Base-by-base conservation (phyloP, 2,797 vertebrate species). In the Glyptemys insculpta region DNA sequence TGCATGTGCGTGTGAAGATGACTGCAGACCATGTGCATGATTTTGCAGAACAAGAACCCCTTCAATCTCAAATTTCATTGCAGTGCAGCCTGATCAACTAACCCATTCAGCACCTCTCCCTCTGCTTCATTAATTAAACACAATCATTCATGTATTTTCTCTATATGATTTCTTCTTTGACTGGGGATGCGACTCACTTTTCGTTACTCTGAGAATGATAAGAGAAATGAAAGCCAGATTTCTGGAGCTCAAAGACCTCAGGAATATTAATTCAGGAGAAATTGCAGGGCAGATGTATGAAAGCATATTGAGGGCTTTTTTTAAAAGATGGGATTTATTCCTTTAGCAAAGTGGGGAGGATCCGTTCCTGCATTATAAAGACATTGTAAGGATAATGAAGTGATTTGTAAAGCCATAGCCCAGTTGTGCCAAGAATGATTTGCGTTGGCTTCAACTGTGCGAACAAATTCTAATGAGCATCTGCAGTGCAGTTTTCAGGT, bases 111-210 rank as follows among this genome's bases (percentile, higher is more conserved):
- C 34, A 29, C 57, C 15, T 0, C 50, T 15, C 83, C 80, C 62
- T n/a, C 7, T 78, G 53, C 87, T 83, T 79, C 25, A 1, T 50
- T 41, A 41, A 76, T 25, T 81, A 49, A 93, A 88, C 72, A 25
- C 87, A 59, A 68, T 65, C 52, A 85, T 49, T 81, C 1, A 12
- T 89, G 93, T 93, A 4, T 89, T 94, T 97, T 72, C 91, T 21
- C 34, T 91, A 27, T 49, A 5, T 37, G 76, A 2, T 91, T 81
- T 94, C 84, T 82, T 47, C 82, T 94, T 29, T 86, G 85, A 92
- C 14, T 50, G 74, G 78, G 78, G 19, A 25, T 68, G 84, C 59
- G 65, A 84, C 25, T 90, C 18, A 31, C 50, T 78, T 87, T 79
- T 37, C 47, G 89, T 72, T n/a, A 52, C 90, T 86, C 86, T 25